Evolutionary conservation across 1,140 invertebrate genomes (phyloP), one percentile per base, ranked within the genome.

Genomic region (Saxidomus purpurata): DNA sequence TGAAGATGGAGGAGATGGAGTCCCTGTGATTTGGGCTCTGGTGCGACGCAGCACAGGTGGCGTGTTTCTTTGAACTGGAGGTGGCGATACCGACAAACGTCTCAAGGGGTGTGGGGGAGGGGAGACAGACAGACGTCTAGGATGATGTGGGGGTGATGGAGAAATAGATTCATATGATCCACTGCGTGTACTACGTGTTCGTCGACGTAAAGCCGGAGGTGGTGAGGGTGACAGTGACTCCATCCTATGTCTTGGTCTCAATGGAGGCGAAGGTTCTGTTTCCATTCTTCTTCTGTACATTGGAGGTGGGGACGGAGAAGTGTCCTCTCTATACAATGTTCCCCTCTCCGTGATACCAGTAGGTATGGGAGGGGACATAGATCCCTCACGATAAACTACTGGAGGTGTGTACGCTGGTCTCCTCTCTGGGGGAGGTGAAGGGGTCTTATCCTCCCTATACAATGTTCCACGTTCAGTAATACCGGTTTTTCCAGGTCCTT

Each of bases 401-500:
- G 86, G 76, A 34, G 86, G 34, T 0, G 52, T 63, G 31, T 80
- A 79, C 19, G 36, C 38, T n/a, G 74, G 86, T 15, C 71, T 34
- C 31, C 74, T 25, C 40, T 80, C 76, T 28, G 55, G 76, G 22
- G 85, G 85, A 40, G 86, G 86, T 17, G 59, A 47, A 3, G 86
- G 86, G 19, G 47, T 79, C 31, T 74, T 81, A 71, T 88, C 86
- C 40, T 88, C 86, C 61, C 86, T 59, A 49, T 88, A 88, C 1
- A 88, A 61, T 25, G 86, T 88, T 22, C 86, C 86, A 38, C 86
- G 31, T 55, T 88, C 77, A 49, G 86, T 88, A 0, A 88, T 67
- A 55, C 86, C 86, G 3, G 86, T 88, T 61, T 88, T 88, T n/a
- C 86, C 86, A 52, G 86, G 86, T 25, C 86, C 86, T 28, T 88